These are phyloP conservation scores for Gryon sp. DNA, from an alignment of 1,140 invertebrate species.

Conservation along the genomic window DNA sequence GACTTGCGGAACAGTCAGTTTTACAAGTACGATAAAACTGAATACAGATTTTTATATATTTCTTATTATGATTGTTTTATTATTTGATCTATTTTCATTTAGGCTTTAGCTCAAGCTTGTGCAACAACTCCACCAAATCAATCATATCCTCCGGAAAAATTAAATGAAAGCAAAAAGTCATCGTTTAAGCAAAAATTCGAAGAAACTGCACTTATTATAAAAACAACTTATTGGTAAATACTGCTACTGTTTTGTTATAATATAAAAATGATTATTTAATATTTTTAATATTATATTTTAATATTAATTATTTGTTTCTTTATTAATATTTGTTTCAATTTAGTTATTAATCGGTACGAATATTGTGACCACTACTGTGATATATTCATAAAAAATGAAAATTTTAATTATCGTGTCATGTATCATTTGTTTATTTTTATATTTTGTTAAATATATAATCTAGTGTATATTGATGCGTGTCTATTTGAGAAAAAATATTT, in stretches of 20 bases:
- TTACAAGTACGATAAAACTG: conserved; percentile 87
- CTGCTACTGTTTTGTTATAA: no score
- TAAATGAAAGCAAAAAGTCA: conserved; percentile 85
- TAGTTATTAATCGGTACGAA: no score
- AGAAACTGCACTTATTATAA: conserved; percentile 88
- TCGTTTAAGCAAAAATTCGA: conserved; percentile 90
- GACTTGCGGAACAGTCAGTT: conserved; percentile 97
- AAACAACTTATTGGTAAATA: conserved; percentile 96
- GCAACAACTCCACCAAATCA: conserved; percentile 85
- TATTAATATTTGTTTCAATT: no score
- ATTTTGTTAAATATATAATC: no score
- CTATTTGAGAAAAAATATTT: no score
- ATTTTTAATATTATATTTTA: conserved; percentile 7
- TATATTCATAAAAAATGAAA: no score
- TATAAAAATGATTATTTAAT: no score
- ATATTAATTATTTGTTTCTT: no score
- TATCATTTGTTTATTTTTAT: no score
- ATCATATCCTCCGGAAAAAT: conserved; percentile 83
- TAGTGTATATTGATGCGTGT: no score
- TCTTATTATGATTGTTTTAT: conserved; percentile 18
- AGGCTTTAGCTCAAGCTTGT: conserved; percentile 92
- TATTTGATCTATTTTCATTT: conserved; percentile 19
- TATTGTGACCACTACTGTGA: no score
- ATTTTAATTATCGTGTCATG: no score
- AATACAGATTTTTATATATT: conserved; percentile 16